Percentiles rank a stretch among this genome's conserved stretches.
phyloP scores from a whole-genome alignment of 2,797 vertebrate genomes.

The Paratrypauchen microcephalus region DNA sequence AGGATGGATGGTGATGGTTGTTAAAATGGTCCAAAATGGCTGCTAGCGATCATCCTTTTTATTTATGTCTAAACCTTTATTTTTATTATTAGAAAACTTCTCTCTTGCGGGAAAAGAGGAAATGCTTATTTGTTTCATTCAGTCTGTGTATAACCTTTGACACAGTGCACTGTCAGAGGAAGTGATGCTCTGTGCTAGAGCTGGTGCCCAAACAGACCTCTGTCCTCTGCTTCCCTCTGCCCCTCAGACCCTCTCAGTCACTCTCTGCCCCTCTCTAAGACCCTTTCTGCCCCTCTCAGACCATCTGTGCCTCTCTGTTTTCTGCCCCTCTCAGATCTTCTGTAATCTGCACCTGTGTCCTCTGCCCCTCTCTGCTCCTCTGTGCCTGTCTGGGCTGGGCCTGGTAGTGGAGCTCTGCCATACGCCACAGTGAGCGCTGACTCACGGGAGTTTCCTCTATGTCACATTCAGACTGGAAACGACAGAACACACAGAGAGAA shows the following conservation, averaged over 20 bases:
- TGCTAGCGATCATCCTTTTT: not conserved
- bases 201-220: slow-evolving; percentile 51
- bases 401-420: slow-evolving; percentile 38
- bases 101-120: not conserved
- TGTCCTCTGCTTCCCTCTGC: slow-evolving; percentile 26
- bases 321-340: too few species aligned
- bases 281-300: slow-evolving; percentile 11
- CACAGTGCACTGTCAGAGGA: slow-evolving; percentile 21
- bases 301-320: too few species aligned
- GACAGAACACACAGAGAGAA: slow-evolving; percentile 22
- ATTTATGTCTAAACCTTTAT: not conserved
- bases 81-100: not conserved
- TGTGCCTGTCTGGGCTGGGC: slow-evolving; percentile 12
- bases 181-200: slow-evolving; percentile 9
- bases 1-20: not conserved
- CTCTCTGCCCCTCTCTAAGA: slow-evolving; percentile 30
- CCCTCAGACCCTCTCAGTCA: slow-evolving; percentile 13
- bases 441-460: slow-evolving; percentile 70
- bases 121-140: not conserved
- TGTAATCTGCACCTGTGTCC: too few species aligned
- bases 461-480: slow-evolving; percentile 23
- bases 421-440: slow-evolving; percentile 44
- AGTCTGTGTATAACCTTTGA: not conserved
- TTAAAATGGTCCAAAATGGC: not conserved
- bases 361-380: slow-evolving; percentile 32